phyloP scores from a whole-genome alignment of 2,888 invertebrate genomes.

The Trilocha varians region DNA sequence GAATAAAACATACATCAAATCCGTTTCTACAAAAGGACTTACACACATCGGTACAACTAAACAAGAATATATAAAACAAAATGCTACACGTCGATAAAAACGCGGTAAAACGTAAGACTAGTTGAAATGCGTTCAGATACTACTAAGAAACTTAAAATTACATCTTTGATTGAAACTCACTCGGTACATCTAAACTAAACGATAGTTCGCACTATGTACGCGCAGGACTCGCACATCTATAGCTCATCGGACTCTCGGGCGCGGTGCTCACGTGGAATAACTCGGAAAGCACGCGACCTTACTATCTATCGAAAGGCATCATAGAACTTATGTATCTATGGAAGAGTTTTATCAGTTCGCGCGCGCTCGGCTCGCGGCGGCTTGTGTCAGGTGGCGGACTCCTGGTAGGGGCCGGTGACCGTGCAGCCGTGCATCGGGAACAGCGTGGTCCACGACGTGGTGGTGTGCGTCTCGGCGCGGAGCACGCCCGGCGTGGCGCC shows the following conservation, averaged over 20 bases:
- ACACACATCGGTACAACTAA: conserved; percentile 43
- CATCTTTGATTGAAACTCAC: conserved; percentile 73
- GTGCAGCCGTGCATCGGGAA: conserved; percentile 91
- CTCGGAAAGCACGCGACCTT: conserved; percentile 44
- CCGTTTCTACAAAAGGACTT: conserved; percentile 37
- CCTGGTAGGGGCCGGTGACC: conserved; percentile 89
- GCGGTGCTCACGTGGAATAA: conserved; percentile 36
- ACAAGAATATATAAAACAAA: conserved; percentile 64
- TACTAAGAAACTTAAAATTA: conserved; percentile 65
- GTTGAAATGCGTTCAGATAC: conserved; percentile 70
- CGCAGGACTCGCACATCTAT: conserved; percentile 26
- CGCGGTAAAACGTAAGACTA: conserved; percentile 70
- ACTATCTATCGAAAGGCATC: conserved; percentile 26
- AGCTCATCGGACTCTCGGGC: conserved; percentile 34
- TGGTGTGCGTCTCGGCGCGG: conserved; percentile 80
- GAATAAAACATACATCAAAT: conserved; percentile 48
- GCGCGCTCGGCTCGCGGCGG: conserved; percentile 21
- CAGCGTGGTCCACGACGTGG: conserved; percentile 87
- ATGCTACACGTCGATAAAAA: conserved; percentile 50
- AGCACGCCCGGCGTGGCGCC: conserved; percentile 62
- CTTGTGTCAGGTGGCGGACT: conserved; percentile 70
- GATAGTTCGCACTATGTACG: conserved; percentile 48
- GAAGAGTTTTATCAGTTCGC: conserved; percentile 27
- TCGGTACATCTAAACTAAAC: conserved; percentile 53
- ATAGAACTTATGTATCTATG: conserved; percentile 37